A percentile compares a stretch with the other conserved stretches of the same genome.
These are phyloP conservation scores for Chydorus sphaericus DNA, from an alignment of 2,888 invertebrate species.

Conservation along the genomic window DNA sequence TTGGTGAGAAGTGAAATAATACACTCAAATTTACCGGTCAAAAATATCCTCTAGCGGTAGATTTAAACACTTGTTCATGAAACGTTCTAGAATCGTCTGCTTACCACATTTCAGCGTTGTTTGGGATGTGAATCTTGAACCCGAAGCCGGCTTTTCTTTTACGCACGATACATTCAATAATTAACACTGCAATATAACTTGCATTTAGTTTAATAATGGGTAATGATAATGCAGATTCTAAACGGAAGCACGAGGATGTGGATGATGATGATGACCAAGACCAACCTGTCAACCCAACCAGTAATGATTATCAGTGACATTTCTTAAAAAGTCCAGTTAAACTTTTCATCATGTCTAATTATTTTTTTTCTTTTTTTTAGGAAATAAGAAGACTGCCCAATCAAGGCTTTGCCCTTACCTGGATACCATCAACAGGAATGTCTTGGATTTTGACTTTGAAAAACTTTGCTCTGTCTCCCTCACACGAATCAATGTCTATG, in stretches of 20 bases:
- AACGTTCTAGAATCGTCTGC: too few relatives aligned
- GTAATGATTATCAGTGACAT: neutral
- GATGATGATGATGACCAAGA: neutral
- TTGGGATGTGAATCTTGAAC: too few relatives aligned
- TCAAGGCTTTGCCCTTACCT: constrained; percentile 66
- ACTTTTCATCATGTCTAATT: neutral
- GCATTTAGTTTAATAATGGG: neutral
- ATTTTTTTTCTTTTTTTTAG: neutral
- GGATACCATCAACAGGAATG: constrained; percentile 92
- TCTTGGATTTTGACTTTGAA: constrained; percentile 98
- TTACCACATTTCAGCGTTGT: too few relatives aligned
- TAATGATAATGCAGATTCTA: neutral
- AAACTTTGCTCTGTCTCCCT: constrained; percentile 95
- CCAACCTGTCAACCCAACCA: neutral
- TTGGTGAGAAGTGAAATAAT: too few relatives aligned
- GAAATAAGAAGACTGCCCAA: neutral
- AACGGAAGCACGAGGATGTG: neutral
- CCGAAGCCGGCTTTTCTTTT: too few relatives aligned
- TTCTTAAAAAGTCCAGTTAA: neutral
- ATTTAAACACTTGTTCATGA: too few relatives aligned
- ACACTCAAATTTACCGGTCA: too few relatives aligned
- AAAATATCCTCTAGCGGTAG: too few relatives aligned
- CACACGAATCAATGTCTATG: constrained; percentile 97
- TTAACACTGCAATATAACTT: too few relatives aligned
- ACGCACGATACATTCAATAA: too few relatives aligned